Base-by-base conservation (phyloP, 1,140 invertebrate genomes). In the Plectrocnemia conspersa region DNA sequence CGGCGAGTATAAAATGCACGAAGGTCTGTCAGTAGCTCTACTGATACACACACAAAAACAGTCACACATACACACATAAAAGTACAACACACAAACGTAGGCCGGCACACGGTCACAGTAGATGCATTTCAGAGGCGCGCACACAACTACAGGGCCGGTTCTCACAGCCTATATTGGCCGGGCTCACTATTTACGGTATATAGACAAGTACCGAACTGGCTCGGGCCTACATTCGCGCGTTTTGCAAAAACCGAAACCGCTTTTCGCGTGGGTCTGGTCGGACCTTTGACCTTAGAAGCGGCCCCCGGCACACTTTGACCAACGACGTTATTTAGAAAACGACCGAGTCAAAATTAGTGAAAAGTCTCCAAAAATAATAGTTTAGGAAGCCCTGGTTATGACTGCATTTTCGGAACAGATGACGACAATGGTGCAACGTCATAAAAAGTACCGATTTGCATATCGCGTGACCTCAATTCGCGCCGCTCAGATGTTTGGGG, bases 1-100 rank as follows among this genome's bases (percentile, higher is more conserved):
- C 35, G 23, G 45, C 27, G 32, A 24, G 21, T 47, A 47, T 29
- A 32, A 50, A 50, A 32, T 50, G 47, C 47, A 50, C 47, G 47
- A 50, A 50, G 47, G 47, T 50, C 47, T 50, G 47, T 18, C 47
- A 35, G 47, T 50, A 50, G 47, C 47, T 38, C 21, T 10, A 38
- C 33, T 9, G n/a, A 32, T 13, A 50, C 33, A 50, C 13, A 15
- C 47, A 32, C 19, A 3, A 11, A 4, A 11, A 35, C n/a, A 3
- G 11, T 11, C 36, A 40, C 36, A 40, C 10, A 40, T 18, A 15
- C 36, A 40, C 10, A 40, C n/a, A n/a, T n/a, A n/a, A n/a, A n/a
- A n/a, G n/a, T n/a, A n/a, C n/a, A n/a, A n/a, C n/a, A n/a, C n/a
- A n/a, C n/a, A n/a, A n/a, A n/a, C n/a, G n/a, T n/a, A n/a, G n/a